Percentiles rank a stretch among this genome's conserved stretches.
phyloP scores from a whole-genome alignment of 1,140 invertebrate genomes.

The Macrobrachium nipponense region DNA sequence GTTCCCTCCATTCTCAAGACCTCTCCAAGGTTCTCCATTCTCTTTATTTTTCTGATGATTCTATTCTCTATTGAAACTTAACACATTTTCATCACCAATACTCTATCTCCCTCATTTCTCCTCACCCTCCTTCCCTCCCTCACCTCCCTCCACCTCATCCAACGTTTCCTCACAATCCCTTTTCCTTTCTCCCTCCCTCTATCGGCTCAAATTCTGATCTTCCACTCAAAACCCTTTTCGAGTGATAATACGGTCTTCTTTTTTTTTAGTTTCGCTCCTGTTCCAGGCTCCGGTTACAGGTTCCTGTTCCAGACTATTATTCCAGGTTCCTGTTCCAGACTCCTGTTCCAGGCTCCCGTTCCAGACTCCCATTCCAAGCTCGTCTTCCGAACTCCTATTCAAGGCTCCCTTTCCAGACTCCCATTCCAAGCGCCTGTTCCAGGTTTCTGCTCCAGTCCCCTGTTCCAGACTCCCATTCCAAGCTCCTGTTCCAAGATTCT shows the following conservation, averaged over 20 bases:
- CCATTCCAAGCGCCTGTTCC: neutral
- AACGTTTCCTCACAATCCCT: neutral
- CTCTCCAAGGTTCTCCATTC: neutral
- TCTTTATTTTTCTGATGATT: neutral
- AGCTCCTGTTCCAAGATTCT: too few species aligned
- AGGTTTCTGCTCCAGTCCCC: too few species aligned
- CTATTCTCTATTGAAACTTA: neutral
- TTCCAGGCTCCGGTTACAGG: too few species aligned
- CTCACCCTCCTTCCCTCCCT: neutral
- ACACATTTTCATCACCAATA: neutral
- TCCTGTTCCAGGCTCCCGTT: neutral
- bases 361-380: neutral
- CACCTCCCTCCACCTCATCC: neutral
- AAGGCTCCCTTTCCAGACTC: neutral
- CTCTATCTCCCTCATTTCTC: neutral
- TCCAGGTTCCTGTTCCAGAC: neutral
- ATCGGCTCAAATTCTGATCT: neutral
- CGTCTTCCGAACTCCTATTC: neutral
- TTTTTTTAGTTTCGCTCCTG: too few species aligned
- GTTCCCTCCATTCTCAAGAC: neutral
- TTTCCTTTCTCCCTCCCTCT: neutral
- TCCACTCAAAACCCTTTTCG: too few species aligned
- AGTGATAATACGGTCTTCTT: too few species aligned
- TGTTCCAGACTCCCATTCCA: too few species aligned
- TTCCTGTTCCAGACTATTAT: neutral